phyloP scores from a whole-genome alignment of 2,113 vertebrate species.

The Percina caprodes region DNA sequence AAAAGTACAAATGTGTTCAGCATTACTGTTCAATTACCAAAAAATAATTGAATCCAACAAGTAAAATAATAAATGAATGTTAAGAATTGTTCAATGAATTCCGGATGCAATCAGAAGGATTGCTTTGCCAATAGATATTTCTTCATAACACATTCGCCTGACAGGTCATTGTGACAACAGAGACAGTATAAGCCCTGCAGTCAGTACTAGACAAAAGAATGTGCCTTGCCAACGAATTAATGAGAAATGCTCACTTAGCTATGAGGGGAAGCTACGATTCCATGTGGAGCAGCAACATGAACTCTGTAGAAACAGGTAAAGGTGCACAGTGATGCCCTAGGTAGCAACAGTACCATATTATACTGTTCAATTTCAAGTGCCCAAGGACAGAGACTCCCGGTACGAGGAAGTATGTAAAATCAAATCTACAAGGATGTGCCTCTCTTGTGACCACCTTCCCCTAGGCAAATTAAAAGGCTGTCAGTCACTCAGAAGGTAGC shows the following conservation, averaged over 20 bases:
- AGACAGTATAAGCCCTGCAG: not conserved
- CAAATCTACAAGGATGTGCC: slow-evolving; percentile 23
- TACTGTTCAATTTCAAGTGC: slow-evolving; percentile 9
- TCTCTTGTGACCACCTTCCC: slow-evolving; percentile 21
- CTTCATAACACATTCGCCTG: not conserved
- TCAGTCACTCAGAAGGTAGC: slow-evolving; percentile 36
- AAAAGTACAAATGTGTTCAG: not conserved
- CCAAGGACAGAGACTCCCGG: not conserved
- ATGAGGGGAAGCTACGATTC: not conserved
- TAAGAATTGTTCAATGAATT: not conserved
- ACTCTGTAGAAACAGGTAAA: not conserved
- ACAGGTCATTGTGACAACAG: not conserved
- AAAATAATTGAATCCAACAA: not conserved
- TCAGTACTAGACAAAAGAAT: not conserved
- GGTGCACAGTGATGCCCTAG: not conserved
- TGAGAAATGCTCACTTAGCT: not conserved
- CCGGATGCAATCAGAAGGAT: not conserved
- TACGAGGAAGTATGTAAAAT: not conserved
- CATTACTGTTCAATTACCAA: not conserved
- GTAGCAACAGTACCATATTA: not conserved
- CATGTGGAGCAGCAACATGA: not conserved
- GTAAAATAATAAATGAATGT: not conserved
- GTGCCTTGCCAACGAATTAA: not conserved
- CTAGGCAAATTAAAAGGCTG: slow-evolving; percentile 32
- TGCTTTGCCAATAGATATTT: not conserved